phyloP scores from a whole-genome alignment of 2,113 vertebrate genomes.

The Myiagra hebetior region DNA sequence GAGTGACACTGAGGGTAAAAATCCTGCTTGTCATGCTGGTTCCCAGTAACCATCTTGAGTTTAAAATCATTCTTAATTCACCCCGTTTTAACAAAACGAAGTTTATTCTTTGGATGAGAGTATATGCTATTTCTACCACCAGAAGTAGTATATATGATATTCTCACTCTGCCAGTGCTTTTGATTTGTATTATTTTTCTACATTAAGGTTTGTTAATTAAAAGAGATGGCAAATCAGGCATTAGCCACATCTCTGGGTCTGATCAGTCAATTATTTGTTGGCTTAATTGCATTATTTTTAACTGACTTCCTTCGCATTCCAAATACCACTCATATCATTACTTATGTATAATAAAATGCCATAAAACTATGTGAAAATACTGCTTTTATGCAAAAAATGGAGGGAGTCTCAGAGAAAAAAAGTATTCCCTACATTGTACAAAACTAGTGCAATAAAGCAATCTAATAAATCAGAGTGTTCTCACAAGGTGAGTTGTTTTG shows the following conservation, averaged over 20 bases:
- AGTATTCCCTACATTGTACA: not conserved
- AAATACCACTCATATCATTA: not conserved
- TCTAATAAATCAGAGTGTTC: slow-evolving; percentile 10
- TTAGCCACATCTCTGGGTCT: not conserved
- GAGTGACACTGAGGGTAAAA: not conserved
- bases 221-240: not conserved
- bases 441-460: not conserved
- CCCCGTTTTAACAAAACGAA: not conserved
- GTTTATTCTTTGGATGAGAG: not conserved
- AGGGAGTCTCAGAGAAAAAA: not conserved
- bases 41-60: not conserved
- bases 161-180: not conserved
- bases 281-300: not conserved
- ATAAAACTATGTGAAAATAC: not conserved
- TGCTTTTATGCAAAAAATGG: not conserved
- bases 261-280: not conserved
- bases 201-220: not conserved
- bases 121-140: not conserved
- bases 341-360: not conserved
- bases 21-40: not conserved
- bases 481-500: slow-evolving; percentile 47
- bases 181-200: not conserved
- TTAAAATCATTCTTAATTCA: not conserved
- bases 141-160: not conserved
- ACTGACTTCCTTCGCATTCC: not conserved